phyloP scores from a whole-genome alignment of 2,113 vertebrate genomes.

The Nesogale talazaci region DNA sequence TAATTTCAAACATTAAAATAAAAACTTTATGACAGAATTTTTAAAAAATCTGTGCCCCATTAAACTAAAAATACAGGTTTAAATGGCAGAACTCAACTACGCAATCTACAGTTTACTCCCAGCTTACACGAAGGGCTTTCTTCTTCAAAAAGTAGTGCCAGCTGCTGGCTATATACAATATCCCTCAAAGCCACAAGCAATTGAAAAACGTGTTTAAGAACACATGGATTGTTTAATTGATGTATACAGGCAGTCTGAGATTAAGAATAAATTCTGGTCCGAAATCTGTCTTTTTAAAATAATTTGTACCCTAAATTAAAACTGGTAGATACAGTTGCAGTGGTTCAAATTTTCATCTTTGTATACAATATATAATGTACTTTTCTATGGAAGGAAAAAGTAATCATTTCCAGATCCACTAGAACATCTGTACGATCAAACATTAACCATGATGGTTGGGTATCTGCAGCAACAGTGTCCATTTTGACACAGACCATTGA shows the following conservation, averaged over 20 bases:
- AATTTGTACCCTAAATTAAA: background rate
- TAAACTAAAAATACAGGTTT: slow-evolving; percentile 69
- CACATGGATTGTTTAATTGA: slow-evolving; percentile 62
- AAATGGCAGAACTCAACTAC: slow-evolving; percentile 58
- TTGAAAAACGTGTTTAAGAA: slow-evolving; percentile 76
- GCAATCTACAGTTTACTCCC: slow-evolving; percentile 70
- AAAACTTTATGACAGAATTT: background rate
- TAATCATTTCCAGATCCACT: background rate
- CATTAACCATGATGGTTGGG: background rate
- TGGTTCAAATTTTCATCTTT: background rate
- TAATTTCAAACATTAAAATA: background rate
- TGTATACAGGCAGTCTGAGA: background rate
- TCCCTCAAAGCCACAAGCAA: slow-evolving; percentile 81
- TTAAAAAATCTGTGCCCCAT: background rate
- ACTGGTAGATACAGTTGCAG: background rate
- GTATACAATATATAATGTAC: background rate
- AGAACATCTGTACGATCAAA: background rate
- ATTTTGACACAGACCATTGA: background rate
- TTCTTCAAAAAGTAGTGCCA: slow-evolving; percentile 66
- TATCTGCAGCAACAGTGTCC: background rate
- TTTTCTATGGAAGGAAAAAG: background rate
- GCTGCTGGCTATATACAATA: slow-evolving; percentile 70
- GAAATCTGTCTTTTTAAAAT: background rate
- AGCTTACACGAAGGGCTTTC: slow-evolving; percentile 70
- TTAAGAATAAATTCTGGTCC: background rate